Evolutionary conservation across 2,888 invertebrate species (phyloP), one percentile per base, ranked within the genome.

Genomic region (Clunio marinus): DNA sequence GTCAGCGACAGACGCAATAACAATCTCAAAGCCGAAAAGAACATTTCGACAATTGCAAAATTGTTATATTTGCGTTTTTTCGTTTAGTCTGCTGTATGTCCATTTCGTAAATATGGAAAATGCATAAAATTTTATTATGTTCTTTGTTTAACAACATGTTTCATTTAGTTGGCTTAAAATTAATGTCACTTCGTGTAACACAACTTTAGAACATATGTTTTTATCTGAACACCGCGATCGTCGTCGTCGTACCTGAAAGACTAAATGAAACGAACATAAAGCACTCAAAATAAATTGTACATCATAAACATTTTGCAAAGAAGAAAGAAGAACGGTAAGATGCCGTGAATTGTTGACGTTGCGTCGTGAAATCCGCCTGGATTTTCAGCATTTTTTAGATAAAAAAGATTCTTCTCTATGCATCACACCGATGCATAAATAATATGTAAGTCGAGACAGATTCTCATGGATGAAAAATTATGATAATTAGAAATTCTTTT

Each of bases 141-240:
- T 65, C 63, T 65, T 65, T 65, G 63, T 65, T 65, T 41, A 46
- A 65, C 63, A 45, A 65, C 63, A 65, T 45, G 63, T 65, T 65
- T 17, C 63, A 65, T 65, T 65, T 45, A 65, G 28, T 46, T 51
- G 51, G 22, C 10, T 65, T 17, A 25, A 65, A 65, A 65, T 65
- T 65, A 65, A 65, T 65, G 63, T 65, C 63, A 65, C 20, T 65
- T 46, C 46, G 37, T 65, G 63, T 65, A 65, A 45, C 22, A 7
- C 63, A 63, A 63, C 63, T 27, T n/a, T 25, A n/a, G 13, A 65
- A 46, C 63, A 65, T 65, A 46, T 65, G 63, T 62, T 35, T 65
- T 46, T 46, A 45, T 65, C 37, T 45, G 25, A 8, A 17, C 27
- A 25, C 17, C 5, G 4, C n/a, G 15, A 7, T 58, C 27, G n/a